Percentiles rank a stretch among this genome's conserved stretches.
These are phyloP conservation scores for Pocota personata DNA, from an alignment of 2,888 invertebrate species.

Conservation along the genomic window DNA sequence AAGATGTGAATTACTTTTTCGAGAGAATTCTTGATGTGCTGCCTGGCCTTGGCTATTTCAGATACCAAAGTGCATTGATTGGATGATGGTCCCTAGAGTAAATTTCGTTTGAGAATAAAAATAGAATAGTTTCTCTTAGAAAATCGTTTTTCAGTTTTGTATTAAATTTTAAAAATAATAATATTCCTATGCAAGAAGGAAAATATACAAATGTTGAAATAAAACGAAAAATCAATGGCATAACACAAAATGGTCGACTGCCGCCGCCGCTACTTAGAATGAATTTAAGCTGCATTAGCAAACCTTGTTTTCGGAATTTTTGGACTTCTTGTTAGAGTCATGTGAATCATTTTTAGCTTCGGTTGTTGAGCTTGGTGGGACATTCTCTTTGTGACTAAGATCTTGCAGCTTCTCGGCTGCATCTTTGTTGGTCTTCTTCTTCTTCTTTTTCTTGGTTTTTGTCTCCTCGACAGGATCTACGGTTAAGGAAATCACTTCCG, in stretches of 20 bases:
- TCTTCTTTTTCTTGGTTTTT: constrained; percentile 63
- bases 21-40: constrained; percentile 90
- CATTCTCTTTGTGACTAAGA: constrained; percentile 50
- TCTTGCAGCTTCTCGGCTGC: constrained; percentile 52
- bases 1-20: constrained; percentile 86
- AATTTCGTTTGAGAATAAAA: background rate
- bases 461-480: constrained; percentile 47
- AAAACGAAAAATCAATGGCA: constrained; percentile 24
- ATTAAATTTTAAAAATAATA: constrained; percentile 11
- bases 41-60: constrained; percentile 93
- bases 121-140: background rate
- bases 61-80: constrained; percentile 87
- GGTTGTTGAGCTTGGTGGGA: constrained; percentile 36
- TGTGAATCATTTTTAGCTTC: constrained; percentile 29
- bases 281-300: constrained; percentile 13
- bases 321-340: constrained; percentile 36
- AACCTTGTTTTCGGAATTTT: constrained; percentile 56
- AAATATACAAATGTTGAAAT: background rate
- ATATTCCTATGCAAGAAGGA: background rate
- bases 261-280: background rate
- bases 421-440: constrained; percentile 60
- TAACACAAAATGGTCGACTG: constrained; percentile 25
- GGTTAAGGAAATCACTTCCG: background rate
- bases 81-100: constrained; percentile 64
- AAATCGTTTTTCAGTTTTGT: background rate